Evolutionary conservation across 2,797 vertebrate genomes (phyloP).

Genomic region (Etheostoma perlongum): DNA sequence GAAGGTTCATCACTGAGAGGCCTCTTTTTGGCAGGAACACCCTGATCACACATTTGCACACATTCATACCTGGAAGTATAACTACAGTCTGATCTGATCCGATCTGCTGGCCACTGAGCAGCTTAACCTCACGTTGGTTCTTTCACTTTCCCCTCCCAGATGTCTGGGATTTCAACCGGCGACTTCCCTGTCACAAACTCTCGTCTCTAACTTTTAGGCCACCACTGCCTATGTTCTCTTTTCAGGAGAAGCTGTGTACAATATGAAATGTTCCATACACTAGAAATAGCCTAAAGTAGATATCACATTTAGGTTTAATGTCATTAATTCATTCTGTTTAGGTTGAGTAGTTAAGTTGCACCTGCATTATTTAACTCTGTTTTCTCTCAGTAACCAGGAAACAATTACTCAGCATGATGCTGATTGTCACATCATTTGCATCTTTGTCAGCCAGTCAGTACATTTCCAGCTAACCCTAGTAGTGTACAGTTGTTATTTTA

Average conservation of each 20-base stretch:
- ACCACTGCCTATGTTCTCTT: neutral
- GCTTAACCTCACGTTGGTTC: no score
- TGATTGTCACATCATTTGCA: neutral
- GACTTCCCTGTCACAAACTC: no score
- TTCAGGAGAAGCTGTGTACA: conserved; percentile 1
- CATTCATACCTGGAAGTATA: no score
- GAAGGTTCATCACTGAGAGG: no score
- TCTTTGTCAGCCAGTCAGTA: neutral
- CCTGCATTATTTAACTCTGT: neutral
- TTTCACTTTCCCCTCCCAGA: no score
- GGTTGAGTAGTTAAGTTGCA: conserved; percentile 3
- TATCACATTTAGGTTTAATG: conserved; percentile 12
- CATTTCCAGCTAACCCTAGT: neutral
- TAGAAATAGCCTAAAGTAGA: neutral
- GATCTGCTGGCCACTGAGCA: no score
- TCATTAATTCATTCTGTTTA: conserved; percentile 1
- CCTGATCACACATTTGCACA: no score
- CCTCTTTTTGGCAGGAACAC: no score
- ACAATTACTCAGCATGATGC: neutral
- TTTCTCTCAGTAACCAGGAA: conserved; percentile 3
- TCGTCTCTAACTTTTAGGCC: no score
- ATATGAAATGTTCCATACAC: neutral
- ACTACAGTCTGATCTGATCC: no score
- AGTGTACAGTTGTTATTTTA: neutral
- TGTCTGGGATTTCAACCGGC: no score